Evolutionary conservation across 2,888 invertebrate genomes (phyloP).

Genomic region (Drosophila leonis): DNA sequence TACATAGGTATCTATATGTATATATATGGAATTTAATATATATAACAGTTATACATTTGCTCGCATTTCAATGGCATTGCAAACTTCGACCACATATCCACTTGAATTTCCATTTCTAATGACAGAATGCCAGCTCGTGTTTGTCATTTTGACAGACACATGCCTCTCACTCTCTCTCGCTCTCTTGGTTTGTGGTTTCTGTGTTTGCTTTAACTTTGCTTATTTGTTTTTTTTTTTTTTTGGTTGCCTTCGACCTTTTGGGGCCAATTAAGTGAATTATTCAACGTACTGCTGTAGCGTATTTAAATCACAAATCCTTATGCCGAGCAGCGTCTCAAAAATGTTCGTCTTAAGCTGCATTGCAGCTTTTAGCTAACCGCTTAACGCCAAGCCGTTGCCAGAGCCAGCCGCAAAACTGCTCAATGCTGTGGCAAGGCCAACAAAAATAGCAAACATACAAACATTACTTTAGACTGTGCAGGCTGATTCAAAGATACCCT

Average conservation of each 20-base stretch:
- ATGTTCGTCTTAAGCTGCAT: conserved; percentile 45
- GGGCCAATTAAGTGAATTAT: conserved; percentile 74
- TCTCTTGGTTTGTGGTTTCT: conserved; percentile 13
- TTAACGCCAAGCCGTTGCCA: conserved; percentile 7
- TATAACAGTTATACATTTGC: conserved; percentile 37
- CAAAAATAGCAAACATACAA: conserved; percentile 6
- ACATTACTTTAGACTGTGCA: not conserved
- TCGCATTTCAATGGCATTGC: conserved; percentile 25
- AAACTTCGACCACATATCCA: not conserved
- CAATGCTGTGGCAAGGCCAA: conserved; percentile 6
- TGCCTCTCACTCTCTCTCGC: not conserved
- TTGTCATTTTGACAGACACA: conserved; percentile 47
- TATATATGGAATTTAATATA: not conserved
- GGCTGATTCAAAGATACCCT: not conserved
- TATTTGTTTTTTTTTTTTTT: conserved; percentile 30
- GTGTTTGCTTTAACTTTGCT: conserved; percentile 44
- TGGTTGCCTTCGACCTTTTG: conserved; percentile 27
- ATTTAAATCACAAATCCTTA: conserved; percentile 52
- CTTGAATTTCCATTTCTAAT: conserved; percentile 9
- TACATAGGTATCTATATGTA: not conserved
- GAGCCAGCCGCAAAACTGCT: conserved; percentile 10
- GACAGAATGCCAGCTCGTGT: conserved; percentile 1
- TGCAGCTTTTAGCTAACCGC: conserved; percentile 45
- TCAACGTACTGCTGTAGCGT: conserved; percentile 50
- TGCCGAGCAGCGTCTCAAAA: conserved; percentile 36